Evolutionary conservation across 2,797 vertebrate genomes (phyloP).

Genomic region (Spinus pinus): DNA sequence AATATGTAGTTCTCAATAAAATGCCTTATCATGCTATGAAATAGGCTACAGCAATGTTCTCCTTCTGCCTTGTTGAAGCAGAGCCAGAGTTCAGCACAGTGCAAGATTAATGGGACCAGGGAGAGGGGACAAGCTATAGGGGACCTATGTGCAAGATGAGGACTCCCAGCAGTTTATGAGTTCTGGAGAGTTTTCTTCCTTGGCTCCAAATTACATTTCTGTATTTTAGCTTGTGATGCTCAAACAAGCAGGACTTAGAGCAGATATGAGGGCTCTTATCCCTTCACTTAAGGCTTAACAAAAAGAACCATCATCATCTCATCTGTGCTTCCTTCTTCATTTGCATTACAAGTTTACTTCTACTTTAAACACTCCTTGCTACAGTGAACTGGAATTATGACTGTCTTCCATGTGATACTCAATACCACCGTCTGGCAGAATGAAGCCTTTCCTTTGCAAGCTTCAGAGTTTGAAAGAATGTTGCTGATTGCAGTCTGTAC

Average conservation of each 20-base stretch:
- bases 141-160: background rate
- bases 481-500: constrained; percentile 2
- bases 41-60: background rate
- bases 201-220: background rate
- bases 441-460: constrained; percentile 2
- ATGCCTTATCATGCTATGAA: background rate
- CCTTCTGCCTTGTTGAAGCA: background rate
- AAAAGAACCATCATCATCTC: background rate
- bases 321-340: background rate
- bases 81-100: background rate
- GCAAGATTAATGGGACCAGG: background rate
- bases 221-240: background rate
- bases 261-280: background rate
- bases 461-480: constrained; percentile 8
- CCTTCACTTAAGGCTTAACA: background rate
- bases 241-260: background rate
- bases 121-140: background rate
- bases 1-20: background rate
- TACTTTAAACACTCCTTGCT: constrained; percentile 11
- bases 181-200: background rate
- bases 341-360: background rate
- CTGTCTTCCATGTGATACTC: background rate
- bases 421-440: constrained; percentile 12
- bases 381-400: constrained; percentile 5
- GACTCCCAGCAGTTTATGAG: background rate